Conservation (phyloP, 1,140 invertebrate genomes). For the Calliphora vicina region DNA sequence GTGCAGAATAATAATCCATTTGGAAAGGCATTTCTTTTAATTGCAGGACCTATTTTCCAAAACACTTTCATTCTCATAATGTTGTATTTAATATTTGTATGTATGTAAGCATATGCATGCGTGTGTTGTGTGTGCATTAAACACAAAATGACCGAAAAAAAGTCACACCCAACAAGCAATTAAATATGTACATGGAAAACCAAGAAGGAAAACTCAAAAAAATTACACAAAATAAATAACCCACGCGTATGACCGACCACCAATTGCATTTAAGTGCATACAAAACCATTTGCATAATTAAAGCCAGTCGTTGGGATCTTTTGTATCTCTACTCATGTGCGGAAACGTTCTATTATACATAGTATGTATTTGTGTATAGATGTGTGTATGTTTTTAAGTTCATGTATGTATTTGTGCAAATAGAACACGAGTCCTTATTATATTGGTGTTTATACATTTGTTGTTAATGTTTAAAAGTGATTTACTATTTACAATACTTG, state of each 20-base stretch:
- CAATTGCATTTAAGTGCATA: conserved; percentile 1
- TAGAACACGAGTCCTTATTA: neutral
- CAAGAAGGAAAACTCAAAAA: neutral
- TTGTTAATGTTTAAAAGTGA: neutral
- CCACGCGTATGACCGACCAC: neutral
- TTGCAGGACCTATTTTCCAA: too few relatives aligned
- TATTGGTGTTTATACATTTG: neutral
- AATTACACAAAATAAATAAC: neutral
- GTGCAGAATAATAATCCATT: too few relatives aligned
- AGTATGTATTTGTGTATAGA: too few relatives aligned
- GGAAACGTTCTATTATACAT: neutral
- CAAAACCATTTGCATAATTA: conserved; percentile 34
- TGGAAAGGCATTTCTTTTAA: too few relatives aligned
- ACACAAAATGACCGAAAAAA: neutral
- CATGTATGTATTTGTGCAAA: neutral
- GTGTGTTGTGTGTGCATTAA: neutral
- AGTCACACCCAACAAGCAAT: neutral
- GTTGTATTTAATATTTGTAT: too few relatives aligned
- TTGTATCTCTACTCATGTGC: neutral
- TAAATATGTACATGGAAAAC: neutral
- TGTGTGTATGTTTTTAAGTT: too few relatives aligned
- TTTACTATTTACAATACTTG: neutral
- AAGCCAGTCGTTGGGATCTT: neutral
- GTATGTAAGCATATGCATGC: too few relatives aligned
- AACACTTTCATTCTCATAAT: neutral